These are phyloP conservation scores for Chymomyza fuscimana DNA, from an alignment of 2,888 invertebrate genomes.

Conservation along the genomic window DNA sequence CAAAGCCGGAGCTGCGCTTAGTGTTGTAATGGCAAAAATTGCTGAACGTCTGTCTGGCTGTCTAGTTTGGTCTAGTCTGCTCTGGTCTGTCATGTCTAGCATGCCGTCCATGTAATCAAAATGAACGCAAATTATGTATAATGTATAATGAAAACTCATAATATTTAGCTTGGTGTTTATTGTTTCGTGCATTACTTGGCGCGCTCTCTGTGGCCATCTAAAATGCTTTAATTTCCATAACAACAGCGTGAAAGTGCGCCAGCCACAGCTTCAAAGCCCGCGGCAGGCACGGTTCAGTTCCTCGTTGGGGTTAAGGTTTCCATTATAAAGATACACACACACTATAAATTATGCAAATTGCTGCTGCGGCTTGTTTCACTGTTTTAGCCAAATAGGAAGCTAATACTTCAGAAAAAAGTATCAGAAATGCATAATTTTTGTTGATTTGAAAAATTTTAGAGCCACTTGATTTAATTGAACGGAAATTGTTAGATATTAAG, in stretches of 20 bases:
- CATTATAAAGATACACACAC: conserved; percentile 47
- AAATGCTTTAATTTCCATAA: conserved; percentile 70
- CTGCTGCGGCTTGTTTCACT: conserved; percentile 1
- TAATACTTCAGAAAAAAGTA: conserved; percentile 53
- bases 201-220: conserved; percentile 26
- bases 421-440: conserved; percentile 23
- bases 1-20: neutral
- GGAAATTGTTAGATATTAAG: conserved; percentile 2
- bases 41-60: neutral
- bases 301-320: conserved; percentile 67
- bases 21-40: conserved; percentile 5
- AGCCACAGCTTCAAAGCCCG: conserved; percentile 16
- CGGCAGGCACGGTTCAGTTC: conserved; percentile 62
- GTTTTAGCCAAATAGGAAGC: conserved; percentile 57
- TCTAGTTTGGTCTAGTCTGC: neutral
- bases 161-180: conserved; percentile 44
- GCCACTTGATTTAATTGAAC: neutral
- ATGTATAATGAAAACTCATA: conserved; percentile 25
- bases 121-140: conserved; percentile 16
- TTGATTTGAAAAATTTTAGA: neutral
- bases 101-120: conserved; percentile 5
- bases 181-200: conserved; percentile 25
- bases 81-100: too few relatives aligned
- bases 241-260: conserved; percentile 56
- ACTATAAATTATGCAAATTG: conserved; percentile 59